Evolutionary conservation across 2,888 invertebrate species (phyloP).

Genomic region (Zygaena filipendulae): DNA sequence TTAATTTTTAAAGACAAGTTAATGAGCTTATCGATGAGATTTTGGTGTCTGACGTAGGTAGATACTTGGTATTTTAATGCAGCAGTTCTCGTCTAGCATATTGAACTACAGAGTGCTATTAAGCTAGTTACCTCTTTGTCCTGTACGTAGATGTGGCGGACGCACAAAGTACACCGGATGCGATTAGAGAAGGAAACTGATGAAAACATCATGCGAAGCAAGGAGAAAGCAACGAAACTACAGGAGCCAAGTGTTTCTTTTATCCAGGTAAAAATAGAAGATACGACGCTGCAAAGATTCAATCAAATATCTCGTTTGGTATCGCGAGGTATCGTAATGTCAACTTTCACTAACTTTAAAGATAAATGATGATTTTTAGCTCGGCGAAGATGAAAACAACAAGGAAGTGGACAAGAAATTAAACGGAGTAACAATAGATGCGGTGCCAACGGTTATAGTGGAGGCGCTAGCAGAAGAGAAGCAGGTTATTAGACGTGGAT

Average conservation of each 20-base stretch:
- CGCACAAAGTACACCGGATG: conserved; percentile 78
- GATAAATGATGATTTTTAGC: too few relatives aligned
- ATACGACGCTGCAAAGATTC: not conserved
- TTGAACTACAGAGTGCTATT: too few relatives aligned
- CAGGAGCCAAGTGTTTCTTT: conserved; percentile 71
- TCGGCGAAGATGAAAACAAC: conserved; percentile 36
- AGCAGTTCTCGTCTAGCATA: too few relatives aligned
- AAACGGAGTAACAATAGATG: conserved; percentile 45
- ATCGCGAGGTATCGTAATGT: too few relatives aligned
- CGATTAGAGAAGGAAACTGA: conserved; percentile 81
- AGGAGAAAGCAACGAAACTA: conserved; percentile 77
- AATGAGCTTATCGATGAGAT: too few relatives aligned
- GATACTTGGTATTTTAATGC: too few relatives aligned
- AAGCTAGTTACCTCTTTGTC: too few relatives aligned
- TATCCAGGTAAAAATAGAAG: conserved; percentile 51
- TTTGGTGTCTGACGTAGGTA: too few relatives aligned
- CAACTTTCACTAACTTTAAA: too few relatives aligned
- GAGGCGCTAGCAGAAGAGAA: conserved; percentile 43
- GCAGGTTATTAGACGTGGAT: conserved; percentile 41
- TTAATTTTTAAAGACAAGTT: too few relatives aligned
- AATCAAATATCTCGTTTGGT: not conserved
- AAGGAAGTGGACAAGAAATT: conserved; percentile 38
- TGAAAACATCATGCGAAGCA: conserved; percentile 77
- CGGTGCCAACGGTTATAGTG: conserved; percentile 35
- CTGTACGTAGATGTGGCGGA: conserved; percentile 79